Percentiles rank a stretch among this genome's conserved stretches.
Evolutionary conservation across 2,113 vertebrate genomes (phyloP).

Genomic region (Regulus satrapa): DNA sequence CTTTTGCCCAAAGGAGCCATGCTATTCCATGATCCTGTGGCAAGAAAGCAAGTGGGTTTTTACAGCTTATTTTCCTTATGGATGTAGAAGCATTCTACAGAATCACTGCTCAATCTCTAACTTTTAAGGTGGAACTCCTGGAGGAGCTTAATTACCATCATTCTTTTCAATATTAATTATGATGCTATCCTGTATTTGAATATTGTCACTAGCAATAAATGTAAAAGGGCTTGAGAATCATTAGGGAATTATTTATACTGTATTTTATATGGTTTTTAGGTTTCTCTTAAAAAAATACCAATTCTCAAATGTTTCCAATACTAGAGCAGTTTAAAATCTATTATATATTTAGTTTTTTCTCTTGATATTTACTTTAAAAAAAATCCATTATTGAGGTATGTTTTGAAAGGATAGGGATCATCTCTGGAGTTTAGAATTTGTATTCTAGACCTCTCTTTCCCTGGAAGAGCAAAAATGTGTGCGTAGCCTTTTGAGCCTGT

Average conservation of each 20-base stretch:
- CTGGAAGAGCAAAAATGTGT: background rate
- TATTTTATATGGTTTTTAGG: background rate
- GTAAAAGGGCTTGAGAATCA: background rate
- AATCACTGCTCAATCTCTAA: background rate
- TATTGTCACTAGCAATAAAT: background rate
- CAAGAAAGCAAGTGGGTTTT: background rate
- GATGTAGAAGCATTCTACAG: background rate
- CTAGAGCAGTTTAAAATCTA: background rate
- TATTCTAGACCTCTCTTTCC: background rate
- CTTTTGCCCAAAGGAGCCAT: background rate
- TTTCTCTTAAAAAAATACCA: background rate
- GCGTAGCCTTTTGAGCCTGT: background rate
- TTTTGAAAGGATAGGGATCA: background rate
- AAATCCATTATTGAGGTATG: background rate
- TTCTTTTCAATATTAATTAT: background rate
- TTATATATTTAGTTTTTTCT: background rate
- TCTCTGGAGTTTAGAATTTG: background rate
- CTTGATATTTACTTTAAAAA: background rate
- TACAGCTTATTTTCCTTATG: background rate
- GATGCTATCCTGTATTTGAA: background rate
- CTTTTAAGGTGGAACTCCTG: background rate
- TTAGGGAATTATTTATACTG: background rate
- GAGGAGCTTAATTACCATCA: background rate
- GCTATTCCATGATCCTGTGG: background rate
- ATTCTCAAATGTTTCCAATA: background rate